Conservation (phyloP, 2,888 invertebrate species). For the Heterodera filipjevi region DNA sequence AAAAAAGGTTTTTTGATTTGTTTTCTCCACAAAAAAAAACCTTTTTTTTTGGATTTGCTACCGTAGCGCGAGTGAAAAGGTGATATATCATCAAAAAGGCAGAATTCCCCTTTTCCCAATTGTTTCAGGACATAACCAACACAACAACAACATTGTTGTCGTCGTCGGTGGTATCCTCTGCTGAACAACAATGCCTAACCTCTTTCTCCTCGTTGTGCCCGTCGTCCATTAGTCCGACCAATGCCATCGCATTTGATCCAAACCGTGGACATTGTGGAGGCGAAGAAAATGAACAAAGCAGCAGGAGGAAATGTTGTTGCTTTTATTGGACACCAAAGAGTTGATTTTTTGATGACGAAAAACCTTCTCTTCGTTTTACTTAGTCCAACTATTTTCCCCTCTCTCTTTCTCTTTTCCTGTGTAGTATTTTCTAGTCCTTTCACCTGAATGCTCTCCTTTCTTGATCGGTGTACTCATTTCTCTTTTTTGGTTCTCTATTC, state of each 20-base stretch:
- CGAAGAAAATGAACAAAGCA: not conserved
- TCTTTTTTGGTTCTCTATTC: too few relatives aligned
- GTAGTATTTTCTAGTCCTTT: too few relatives aligned
- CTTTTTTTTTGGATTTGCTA: too few relatives aligned
- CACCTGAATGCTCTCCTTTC: too few relatives aligned
- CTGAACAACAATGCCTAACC: not conserved
- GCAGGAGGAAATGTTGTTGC: not conserved
- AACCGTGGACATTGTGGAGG: not conserved
- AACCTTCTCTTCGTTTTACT: too few relatives aligned
- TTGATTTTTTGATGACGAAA: not conserved
- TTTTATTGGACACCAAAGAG: not conserved
- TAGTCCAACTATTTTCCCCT: too few relatives aligned
- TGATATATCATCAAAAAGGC: too few relatives aligned
- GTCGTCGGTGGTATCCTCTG: not conserved
- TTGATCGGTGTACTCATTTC: too few relatives aligned
- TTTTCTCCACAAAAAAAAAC: too few relatives aligned
- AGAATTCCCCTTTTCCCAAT: not conserved
- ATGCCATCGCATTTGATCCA: conserved; percentile 37
- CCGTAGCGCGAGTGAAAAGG: too few relatives aligned
- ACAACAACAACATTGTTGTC: not conserved
- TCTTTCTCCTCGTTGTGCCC: not conserved
- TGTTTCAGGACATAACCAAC: not conserved
- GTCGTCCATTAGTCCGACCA: conserved; percentile 31
- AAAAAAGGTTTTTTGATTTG: too few relatives aligned
- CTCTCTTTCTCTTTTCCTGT: too few relatives aligned